Conservation (phyloP, 2,797 vertebrate genomes). For the Parotocinclus haroldoi region DNA sequence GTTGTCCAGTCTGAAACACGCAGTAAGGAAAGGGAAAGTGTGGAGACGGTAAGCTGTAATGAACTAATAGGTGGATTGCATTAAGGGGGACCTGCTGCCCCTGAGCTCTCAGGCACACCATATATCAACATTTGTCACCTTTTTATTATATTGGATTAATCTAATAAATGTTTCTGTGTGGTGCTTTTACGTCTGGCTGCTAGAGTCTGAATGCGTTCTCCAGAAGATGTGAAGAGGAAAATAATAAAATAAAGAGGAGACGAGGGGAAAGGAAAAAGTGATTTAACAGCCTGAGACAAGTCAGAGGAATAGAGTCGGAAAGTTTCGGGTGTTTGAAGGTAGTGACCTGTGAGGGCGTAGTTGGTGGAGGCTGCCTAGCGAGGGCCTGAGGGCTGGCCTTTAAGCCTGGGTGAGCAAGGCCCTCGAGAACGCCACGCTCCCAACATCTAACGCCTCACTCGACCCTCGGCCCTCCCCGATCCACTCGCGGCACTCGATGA, state of each 20-base stretch:
- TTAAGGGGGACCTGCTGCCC: constrained; percentile 46
- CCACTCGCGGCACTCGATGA: constrained; percentile 76
- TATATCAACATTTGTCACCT: constrained; percentile 61
- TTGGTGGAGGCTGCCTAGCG: constrained; percentile 51
- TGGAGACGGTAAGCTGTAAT: constrained; percentile 34
- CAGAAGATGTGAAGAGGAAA: constrained; percentile 5
- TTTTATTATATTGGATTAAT: constrained; percentile 60
- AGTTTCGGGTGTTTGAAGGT: constrained; percentile 63
- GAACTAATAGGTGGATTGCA: constrained; percentile 64
- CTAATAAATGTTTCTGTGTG: constrained; percentile 55
- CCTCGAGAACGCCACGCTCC: constrained; percentile 63
- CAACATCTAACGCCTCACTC: constrained; percentile 73
- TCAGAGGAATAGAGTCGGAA: constrained; percentile 65
- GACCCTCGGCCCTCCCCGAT: constrained; percentile 67
- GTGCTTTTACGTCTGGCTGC: constrained; percentile 8
- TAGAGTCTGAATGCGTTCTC: constrained; percentile 2
- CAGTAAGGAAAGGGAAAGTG: constrained; percentile 17
- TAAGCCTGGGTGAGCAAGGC: constrained; percentile 85
- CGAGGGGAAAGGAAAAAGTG: constrained; percentile 52
- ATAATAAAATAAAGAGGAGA: constrained; percentile 24
- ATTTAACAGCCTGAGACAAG: constrained; percentile 78
- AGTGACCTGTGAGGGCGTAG: constrained; percentile 70
- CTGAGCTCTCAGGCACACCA: constrained; percentile 50
- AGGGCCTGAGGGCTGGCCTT: constrained; percentile 84
- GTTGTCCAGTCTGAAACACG: constrained; percentile 2